Evolutionary conservation across 2,888 invertebrate species (phyloP).

Genomic region (Archaeoteleia sp.): DNA sequence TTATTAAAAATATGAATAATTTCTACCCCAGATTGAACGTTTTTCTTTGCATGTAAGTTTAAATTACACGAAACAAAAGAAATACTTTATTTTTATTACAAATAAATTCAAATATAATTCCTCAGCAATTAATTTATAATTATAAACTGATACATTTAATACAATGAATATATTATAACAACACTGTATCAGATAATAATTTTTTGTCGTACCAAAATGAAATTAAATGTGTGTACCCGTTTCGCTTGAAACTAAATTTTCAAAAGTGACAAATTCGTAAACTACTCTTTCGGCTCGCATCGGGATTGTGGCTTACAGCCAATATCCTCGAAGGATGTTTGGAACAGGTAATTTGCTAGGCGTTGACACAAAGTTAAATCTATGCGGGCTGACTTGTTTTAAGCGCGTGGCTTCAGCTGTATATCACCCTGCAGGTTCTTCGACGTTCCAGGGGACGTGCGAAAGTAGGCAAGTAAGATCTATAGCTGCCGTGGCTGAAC

Average conservation of each 20-base stretch:
- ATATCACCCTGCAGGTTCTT: constrained; percentile 50
- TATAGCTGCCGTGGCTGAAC: constrained; percentile 33
- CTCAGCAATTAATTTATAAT: too few species aligned
- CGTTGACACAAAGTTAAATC: constrained; percentile 55
- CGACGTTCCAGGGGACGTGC: constrained; percentile 49
- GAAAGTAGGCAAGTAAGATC: constrained; percentile 52
- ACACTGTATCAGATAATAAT: constrained; percentile 7
- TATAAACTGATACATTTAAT: too few species aligned
- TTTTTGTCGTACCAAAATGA: constrained; percentile 17
- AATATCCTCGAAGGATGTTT: constrained; percentile 53
- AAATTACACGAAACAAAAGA: too few species aligned
- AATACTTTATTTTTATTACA: too few species aligned
- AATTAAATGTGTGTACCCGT: constrained; percentile 37
- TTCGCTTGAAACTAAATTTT: constrained; percentile 29
- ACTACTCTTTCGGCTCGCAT: constrained; percentile 33
- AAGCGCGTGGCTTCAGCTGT: constrained; percentile 47
- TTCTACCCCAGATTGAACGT: too few species aligned
- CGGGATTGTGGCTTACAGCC: constrained; percentile 47
- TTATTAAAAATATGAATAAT: too few species aligned
- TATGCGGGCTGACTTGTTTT: constrained; percentile 52
- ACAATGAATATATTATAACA: too few species aligned
- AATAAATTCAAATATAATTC: too few species aligned
- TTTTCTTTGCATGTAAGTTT: constrained; percentile 11
- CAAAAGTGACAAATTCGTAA: constrained; percentile 46
- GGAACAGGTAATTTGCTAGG: constrained; percentile 53